Evolutionary conservation across 2,888 invertebrate genomes (phyloP), one percentile per base, ranked within the genome.

Genomic region (Endomychus coccineus): DNA sequence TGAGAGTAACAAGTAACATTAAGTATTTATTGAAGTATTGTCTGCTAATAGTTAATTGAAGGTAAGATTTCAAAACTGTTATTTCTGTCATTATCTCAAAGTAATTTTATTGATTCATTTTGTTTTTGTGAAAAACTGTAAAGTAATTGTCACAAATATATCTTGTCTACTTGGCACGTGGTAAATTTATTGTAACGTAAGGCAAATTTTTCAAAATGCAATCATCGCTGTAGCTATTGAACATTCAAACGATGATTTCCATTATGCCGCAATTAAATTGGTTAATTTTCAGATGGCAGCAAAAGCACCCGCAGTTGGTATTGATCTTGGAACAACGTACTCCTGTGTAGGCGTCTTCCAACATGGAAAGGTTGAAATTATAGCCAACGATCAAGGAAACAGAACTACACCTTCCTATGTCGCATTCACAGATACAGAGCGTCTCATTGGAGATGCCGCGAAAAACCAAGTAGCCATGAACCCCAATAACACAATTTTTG

Each of bases 241-340:
- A n/a, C n/a, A n/a, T n/a, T n/a, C n/a, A n/a, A n/a, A n/a, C n/a
- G n/a, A n/a, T 35, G 13, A n/a, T n/a, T n/a, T n/a, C n/a, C n/a
- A n/a, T n/a, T n/a, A n/a, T n/a, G n/a, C n/a, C n/a, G n/a, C n/a
- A n/a, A n/a, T n/a, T n/a, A n/a, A n/a, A 30, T 38, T 36, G 28
- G 38, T 40, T 50, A 46, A 59, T 56, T 56, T 64, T 3, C 59
- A 75, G 74, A 75, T 73, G 73, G 72, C 69, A 31, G 72, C 69
- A 31, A 82, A 82, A 70, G 80, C 85, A 76, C 87, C 86, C 61
- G 87, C 87, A 65, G 82, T 92, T 62, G 94, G 94, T 77, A 94
- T 94, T 70, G 94, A 94, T 75, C 77, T 94, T 69, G 94, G 94
- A 52, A 94, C 92, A 52, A 94, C 92, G 47, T 94, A 92, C 70